A percentile compares a stretch with the other conserved stretches of the same genome.
Evolutionary conservation across 2,113 vertebrate genomes (phyloP).

Genomic region (Campylomormyrus tamandua): DNA sequence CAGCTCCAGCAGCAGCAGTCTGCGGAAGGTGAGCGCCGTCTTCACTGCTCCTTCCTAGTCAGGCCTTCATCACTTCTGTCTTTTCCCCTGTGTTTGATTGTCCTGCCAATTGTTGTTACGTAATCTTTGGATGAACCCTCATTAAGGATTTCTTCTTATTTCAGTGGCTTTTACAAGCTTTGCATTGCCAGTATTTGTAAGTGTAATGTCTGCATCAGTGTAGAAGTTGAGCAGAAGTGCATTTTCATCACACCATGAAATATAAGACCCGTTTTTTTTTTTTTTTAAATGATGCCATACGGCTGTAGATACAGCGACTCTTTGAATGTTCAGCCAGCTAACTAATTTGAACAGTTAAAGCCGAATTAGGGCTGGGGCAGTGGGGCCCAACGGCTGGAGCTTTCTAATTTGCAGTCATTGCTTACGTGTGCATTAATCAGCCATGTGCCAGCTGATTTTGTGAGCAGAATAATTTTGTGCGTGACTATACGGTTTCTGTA

Average conservation of each 20-base stretch:
- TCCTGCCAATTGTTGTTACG: conserved; percentile 34
- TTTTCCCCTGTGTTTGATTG: conserved; percentile 53
- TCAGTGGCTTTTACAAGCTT: background rate
- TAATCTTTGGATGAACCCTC: conserved; percentile 39
- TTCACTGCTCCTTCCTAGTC: conserved; percentile 66
- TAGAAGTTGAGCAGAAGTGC: background rate
- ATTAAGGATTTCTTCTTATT: conserved; percentile 38
- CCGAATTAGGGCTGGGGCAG: background rate
- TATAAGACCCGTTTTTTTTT: background rate
- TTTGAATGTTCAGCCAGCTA: background rate
- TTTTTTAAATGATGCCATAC: background rate
- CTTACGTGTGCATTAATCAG: background rate
- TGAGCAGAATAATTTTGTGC: background rate
- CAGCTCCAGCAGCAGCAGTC: conserved; percentile 78
- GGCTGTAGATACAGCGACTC: background rate
- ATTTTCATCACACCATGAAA: background rate
- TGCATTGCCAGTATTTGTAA: background rate
- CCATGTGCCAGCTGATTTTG: background rate
- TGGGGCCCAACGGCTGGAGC: background rate
- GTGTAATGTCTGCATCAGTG: background rate
- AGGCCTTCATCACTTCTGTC: conserved; percentile 57
- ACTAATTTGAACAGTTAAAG: background rate
- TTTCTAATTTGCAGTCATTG: background rate
- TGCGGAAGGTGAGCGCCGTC: conserved; percentile 84
- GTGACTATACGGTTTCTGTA: background rate